Base-by-base conservation (phyloP, 2,888 invertebrate genomes). In the Chrysolina oricalcia region DNA sequence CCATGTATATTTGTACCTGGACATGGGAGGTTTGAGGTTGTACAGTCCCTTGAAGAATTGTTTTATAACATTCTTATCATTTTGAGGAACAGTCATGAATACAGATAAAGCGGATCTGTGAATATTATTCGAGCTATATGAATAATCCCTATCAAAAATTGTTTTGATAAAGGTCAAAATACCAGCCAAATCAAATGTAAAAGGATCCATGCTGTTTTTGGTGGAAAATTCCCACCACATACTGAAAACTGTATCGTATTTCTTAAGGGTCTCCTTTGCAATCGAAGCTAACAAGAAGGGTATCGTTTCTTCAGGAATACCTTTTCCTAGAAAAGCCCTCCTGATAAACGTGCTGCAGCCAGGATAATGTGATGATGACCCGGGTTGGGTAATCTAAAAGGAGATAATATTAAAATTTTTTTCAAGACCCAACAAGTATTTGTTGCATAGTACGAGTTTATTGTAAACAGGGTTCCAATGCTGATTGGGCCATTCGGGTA, bases 391-490 rank as follows among this genome's bases (percentile, higher is more conserved):
- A 71, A 43, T 19, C 82, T 85, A 77, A 75, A 81, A 83, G 82
- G 81, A 46, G 81, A 84, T 53, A 76, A 68, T 46, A 85, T 62
- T 43, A 85, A 74, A 35, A n/a, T 81, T 72, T 56, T 17, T 62
- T 40, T 68, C 53, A 13, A 84, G 84, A 43, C 73, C 10, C 43
- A 86, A 81, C 23, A 80, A 23, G 15, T 84, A 68, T n/a, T 74
- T 70, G 23, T 78, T 23, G 40, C n/a, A 9, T 11, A 66, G 48
- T 64, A 67, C 35, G 21, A 74, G 21, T 48, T 56, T 69, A n/a
- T 56, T 27, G 66, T 83, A 85, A 6, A 85, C 9, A 4, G 85
- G 84, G 66, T 77, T 86, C 85, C 84, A 86, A 0, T 83, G 81
- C n/a, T 48, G 48, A 48, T 48, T 48, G 6, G 48, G 17, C 48